These are phyloP conservation scores for Ophioninae sp. DNA, from an alignment of 2,888 invertebrate genomes.

Conservation along the genomic window DNA sequence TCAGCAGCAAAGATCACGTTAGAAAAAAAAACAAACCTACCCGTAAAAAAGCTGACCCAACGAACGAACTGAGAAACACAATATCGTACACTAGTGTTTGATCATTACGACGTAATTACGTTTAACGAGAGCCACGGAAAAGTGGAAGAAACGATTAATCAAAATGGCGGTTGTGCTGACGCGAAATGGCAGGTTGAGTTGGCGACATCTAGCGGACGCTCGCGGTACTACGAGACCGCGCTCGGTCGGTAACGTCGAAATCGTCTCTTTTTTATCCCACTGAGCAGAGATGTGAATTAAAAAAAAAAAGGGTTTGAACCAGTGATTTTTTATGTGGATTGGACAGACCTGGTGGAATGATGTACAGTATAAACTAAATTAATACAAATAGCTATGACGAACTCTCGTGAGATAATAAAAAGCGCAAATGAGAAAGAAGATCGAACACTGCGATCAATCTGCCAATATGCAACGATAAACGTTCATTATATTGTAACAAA, in stretches of 20 bases:
- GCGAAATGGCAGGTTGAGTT: slow-evolving; percentile 15
- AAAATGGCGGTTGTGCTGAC: slow-evolving; percentile 20
- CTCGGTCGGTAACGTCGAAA: slow-evolving; percentile 25
- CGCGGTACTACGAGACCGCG: neutral
- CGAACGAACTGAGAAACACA: slow-evolving; percentile 61
- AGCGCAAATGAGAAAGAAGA: slow-evolving; percentile 21
- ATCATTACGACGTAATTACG: slow-evolving; percentile 36
- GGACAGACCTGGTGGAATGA: neutral
- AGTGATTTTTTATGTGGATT: slow-evolving; percentile 45
- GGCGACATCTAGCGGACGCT: neutral
- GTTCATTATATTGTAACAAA: slow-evolving; percentile 31
- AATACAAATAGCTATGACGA: slow-evolving; percentile 22
- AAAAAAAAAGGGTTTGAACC: neutral
- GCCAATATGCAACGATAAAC: slow-evolving; percentile 35
- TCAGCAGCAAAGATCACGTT: slow-evolving; percentile 7
- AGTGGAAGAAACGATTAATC: neutral
- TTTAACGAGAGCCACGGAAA: slow-evolving; percentile 7
- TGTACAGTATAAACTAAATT: neutral
- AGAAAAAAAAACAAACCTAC: slow-evolving; percentile 3
- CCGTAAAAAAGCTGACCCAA: slow-evolving; percentile 7
- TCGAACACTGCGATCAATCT: slow-evolving; percentile 29
- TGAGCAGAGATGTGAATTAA: neutral
- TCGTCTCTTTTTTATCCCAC: slow-evolving; percentile 13
- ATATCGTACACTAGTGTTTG: slow-evolving; percentile 73
- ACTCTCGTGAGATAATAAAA: slow-evolving; percentile 1